Conservation (phyloP, 2,113 vertebrate species). For the Tamias sibiricus region DNA sequence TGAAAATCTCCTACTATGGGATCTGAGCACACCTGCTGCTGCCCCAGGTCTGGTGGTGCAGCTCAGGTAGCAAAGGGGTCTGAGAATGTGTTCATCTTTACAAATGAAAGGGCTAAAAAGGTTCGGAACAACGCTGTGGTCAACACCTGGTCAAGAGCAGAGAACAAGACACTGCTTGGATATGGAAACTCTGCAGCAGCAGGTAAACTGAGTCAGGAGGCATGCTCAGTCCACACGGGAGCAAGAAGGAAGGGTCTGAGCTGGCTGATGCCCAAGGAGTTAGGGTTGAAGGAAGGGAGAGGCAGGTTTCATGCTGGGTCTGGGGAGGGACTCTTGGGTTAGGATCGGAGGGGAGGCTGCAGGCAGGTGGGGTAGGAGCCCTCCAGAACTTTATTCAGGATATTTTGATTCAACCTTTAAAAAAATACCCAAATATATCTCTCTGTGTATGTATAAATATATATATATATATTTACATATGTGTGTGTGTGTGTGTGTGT, state of each 20-base stretch:
- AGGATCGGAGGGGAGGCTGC: not conserved
- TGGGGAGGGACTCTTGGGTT: no score
- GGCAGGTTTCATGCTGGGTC: not conserved
- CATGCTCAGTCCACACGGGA: not conserved
- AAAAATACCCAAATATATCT: no score
- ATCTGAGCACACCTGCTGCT: not conserved
- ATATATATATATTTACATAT: no score
- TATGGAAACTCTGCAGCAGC: slow-evolving; percentile 85
- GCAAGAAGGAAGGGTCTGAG: no score
- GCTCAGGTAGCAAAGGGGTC: not conserved
- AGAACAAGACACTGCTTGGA: slow-evolving; percentile 87
- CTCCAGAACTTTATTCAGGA: not conserved
- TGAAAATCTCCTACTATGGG: not conserved
- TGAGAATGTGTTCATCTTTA: not conserved
- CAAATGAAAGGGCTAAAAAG: slow-evolving; percentile 89
- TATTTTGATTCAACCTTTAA: not conserved
- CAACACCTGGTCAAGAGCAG: slow-evolving; percentile 91
- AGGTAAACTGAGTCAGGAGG: slow-evolving; percentile 88
- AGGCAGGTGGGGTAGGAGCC: no score
- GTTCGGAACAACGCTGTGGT: slow-evolving; percentile 92
- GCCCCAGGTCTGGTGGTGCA: not conserved
- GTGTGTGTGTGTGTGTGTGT: no score
- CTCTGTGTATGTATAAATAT: no score
- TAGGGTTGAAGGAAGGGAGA: not conserved
- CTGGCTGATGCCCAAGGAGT: not conserved